A percentile compares a stretch with the other conserved stretches of the same genome.
phyloP scores from a whole-genome alignment of 2,797 vertebrate species.

The Sebastiscus tertius region DNA sequence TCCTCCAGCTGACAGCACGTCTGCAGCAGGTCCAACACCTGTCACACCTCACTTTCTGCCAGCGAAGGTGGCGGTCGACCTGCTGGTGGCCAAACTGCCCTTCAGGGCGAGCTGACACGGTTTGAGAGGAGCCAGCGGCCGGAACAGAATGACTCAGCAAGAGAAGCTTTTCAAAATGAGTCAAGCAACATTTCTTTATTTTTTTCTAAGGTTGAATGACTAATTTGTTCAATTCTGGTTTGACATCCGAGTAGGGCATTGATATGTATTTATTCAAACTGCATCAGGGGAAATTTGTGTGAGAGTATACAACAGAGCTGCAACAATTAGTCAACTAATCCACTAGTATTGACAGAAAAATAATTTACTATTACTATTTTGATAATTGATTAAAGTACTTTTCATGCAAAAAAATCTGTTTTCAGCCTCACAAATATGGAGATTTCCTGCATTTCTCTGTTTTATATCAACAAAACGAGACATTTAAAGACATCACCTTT shows the following conservation, averaged over 20 bases:
- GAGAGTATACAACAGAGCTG: not conserved
- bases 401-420: not conserved
- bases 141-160: conserved; percentile 23
- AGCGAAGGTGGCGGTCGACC: conserved; percentile 8
- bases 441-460: too few relatives aligned
- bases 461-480: too few relatives aligned
- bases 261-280: conserved; percentile 23
- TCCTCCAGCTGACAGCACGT: conserved; percentile 47
- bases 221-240: conserved; percentile 17
- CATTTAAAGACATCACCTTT: too few relatives aligned
- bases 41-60: conserved; percentile 53
- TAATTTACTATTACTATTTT: too few relatives aligned
- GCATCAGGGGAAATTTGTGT: not conserved
- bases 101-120: not conserved
- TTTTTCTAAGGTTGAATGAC: not conserved
- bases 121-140: not conserved
- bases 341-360: too few relatives aligned
- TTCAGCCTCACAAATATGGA: too few relatives aligned
- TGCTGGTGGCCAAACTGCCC: conserved; percentile 19
- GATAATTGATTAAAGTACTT: not conserved
- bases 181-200: not conserved
- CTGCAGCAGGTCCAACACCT: conserved; percentile 53
- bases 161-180: conserved; percentile 13
- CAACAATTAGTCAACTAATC: too few relatives aligned
- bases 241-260: not conserved